Evolutionary conservation across 2,888 invertebrate genomes (phyloP).

Genomic region (Ichneumoninae sp.): DNA sequence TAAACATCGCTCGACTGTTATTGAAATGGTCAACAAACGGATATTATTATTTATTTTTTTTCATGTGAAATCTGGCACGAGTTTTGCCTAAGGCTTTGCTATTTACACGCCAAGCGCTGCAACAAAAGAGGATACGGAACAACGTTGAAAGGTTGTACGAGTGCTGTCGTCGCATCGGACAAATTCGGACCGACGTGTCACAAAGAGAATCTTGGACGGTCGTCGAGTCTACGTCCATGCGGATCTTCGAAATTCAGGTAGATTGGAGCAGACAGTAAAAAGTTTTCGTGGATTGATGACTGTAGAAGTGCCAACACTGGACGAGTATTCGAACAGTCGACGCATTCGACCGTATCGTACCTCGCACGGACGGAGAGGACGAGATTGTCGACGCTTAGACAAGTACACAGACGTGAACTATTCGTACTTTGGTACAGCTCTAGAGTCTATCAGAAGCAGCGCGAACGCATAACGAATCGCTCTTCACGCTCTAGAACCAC

Average conservation of each 20-base stretch:
- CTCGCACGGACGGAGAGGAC: background rate
- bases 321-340: constrained; percentile 7
- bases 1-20: too few relatives aligned
- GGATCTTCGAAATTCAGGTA: constrained; percentile 19
- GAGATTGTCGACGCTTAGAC: constrained; percentile 19
- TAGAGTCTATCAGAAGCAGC: constrained; percentile 39
- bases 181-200: background rate
- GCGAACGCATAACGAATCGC: constrained; percentile 50
- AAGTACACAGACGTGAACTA: background rate
- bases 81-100: background rate
- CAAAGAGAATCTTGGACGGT: background rate
- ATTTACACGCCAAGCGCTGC: background rate
- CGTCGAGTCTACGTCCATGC: background rate
- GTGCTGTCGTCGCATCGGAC: background rate
- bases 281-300: background rate
- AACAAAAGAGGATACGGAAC: background rate
- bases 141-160: background rate
- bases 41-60: background rate
- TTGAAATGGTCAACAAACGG: too few relatives aligned
- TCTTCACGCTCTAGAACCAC: constrained; percentile 46
- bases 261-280: background rate
- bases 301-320: constrained; percentile 47
- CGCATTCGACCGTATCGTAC: constrained; percentile 1
- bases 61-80: background rate
- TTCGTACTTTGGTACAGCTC: constrained; percentile 2